phyloP scores from a whole-genome alignment of 2,888 invertebrate species.

The Nysson spinosus region DNA sequence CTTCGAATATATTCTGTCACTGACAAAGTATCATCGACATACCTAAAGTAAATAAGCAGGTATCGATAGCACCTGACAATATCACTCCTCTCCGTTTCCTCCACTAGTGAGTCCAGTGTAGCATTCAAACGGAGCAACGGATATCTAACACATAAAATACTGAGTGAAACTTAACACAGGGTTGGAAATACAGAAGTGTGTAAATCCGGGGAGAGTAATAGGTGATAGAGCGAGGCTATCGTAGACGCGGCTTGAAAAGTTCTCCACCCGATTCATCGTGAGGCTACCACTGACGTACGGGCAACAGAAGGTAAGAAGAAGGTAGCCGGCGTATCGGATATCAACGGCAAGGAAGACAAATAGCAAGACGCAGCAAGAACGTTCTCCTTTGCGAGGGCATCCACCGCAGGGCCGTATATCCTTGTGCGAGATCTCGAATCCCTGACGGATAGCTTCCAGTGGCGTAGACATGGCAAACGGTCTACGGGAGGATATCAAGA shows the following conservation, averaged over 20 bases:
- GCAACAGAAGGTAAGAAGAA: constrained; percentile 36
- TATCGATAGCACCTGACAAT: no score
- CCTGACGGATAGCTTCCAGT: constrained; percentile 53
- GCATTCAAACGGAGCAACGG: no score
- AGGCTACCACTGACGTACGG: constrained; percentile 3
- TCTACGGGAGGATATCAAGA: constrained; percentile 2
- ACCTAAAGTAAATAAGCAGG: no score
- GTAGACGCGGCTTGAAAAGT: constrained; percentile 2
- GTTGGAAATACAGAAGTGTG: no score
- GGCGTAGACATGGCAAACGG: constrained; percentile 34
- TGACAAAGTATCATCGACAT: no score
- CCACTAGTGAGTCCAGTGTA: no score
- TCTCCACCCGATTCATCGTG: constrained; percentile 18
- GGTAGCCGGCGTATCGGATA: constrained; percentile 52
- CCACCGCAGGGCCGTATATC: constrained; percentile 56
- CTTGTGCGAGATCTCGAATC: constrained; percentile 52
- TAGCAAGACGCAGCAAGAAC: constrained; percentile 54
- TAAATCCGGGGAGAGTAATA: no score
- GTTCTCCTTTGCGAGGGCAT: constrained; percentile 56
- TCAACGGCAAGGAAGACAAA: constrained; percentile 55
- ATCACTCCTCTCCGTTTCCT: no score
- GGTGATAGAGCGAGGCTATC: no score
- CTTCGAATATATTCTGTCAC: no score
- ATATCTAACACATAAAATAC: no score
- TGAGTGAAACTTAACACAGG: no score